A percentile compares a stretch with the other conserved stretches of the same genome.
These are phyloP conservation scores for Catocala sponsa DNA, from an alignment of 2,888 invertebrate species.

Conservation along the genomic window DNA sequence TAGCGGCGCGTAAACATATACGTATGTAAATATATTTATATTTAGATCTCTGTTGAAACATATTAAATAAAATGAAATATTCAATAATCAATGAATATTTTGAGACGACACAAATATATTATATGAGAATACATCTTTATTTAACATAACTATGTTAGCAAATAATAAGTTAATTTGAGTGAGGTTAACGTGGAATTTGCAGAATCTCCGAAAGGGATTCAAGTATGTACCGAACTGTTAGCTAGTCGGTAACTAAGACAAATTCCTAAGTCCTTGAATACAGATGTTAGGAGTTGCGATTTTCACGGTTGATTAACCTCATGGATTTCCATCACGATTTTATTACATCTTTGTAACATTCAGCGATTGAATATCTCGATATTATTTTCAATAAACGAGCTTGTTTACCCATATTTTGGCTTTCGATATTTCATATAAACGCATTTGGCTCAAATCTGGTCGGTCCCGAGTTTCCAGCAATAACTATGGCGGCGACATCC, in stretches of 20 bases:
- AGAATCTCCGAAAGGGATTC: slow-evolving; percentile 66
- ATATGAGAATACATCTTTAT: not conserved
- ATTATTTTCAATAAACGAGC: slow-evolving; percentile 43
- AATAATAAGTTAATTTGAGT: slow-evolving; percentile 74
- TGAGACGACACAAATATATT: too few species aligned
- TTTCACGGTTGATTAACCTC: slow-evolving; percentile 38
- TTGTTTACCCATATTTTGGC: slow-evolving; percentile 53
- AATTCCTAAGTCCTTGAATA: slow-evolving; percentile 54
- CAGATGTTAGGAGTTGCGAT: slow-evolving; percentile 39
- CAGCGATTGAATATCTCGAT: slow-evolving; percentile 30
- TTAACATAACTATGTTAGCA: slow-evolving; percentile 60
- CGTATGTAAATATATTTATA: too few species aligned
- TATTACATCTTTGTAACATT: slow-evolving; percentile 34
- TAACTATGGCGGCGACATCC: slow-evolving; percentile 64
- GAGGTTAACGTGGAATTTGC: slow-evolving; percentile 61
- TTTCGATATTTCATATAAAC: slow-evolving; percentile 60
- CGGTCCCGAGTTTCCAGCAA: slow-evolving; percentile 62
- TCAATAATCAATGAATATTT: too few species aligned
- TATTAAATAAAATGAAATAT: too few species aligned
- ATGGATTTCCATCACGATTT: slow-evolving; percentile 24
- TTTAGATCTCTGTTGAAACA: too few species aligned
- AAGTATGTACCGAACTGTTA: slow-evolving; percentile 60
- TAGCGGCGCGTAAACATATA: not conserved
- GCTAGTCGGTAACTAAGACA: slow-evolving; percentile 60
- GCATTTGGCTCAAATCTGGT: slow-evolving; percentile 62